Base-by-base conservation (phyloP, 2,113 vertebrate genomes). In the Abramis brama region DNA sequence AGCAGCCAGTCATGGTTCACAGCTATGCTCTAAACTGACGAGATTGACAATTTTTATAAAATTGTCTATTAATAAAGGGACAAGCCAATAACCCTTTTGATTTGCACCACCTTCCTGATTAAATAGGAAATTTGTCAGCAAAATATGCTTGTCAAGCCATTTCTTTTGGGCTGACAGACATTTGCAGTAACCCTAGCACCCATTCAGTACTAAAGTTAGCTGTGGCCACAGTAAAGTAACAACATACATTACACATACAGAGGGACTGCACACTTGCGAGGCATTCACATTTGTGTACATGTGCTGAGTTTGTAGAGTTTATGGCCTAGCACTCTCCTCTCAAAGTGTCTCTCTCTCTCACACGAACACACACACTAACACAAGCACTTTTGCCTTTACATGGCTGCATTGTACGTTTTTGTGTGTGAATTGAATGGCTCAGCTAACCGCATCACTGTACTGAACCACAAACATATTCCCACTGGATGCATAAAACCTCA, bases 391-490 rank as follows among this genome's bases (percentile, higher is more conserved):
- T 71, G 25, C 6, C 6, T 23, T 43, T 17, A 43, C 30, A 57
- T 60, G 11, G 1, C 30, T 55, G 27, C 11, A 62, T 17, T 79
- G 6, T 33, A 30, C 50, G 43, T 19, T 68, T 82, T 6, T 4
- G 45, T n/a, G 62, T 52, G 7, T 13, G 21, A 80, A 47, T 6
- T 80, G n/a, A 80, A 80, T 64, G 59, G n/a, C n/a, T 45, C 43
- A 82, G 25, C 27, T 36, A 52, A 47, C 59, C 8, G 8, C 59
- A 64, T 64, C 30, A 17, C 57, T 45, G 39, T 45, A 45, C 59
- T 81, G 39, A 64, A 50, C 59, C 60, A 66, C 60, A 81, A 30
- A 50, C 45, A 68, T 70, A 68, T 52, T 82, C 62, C 79, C 79
- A 82, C 25, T 12, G 17, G 45, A 12, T 19, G 17, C 60, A 81